These are phyloP conservation scores for Sinelater perroti DNA, from an alignment of 2,888 invertebrate species.

Conservation along the genomic window DNA sequence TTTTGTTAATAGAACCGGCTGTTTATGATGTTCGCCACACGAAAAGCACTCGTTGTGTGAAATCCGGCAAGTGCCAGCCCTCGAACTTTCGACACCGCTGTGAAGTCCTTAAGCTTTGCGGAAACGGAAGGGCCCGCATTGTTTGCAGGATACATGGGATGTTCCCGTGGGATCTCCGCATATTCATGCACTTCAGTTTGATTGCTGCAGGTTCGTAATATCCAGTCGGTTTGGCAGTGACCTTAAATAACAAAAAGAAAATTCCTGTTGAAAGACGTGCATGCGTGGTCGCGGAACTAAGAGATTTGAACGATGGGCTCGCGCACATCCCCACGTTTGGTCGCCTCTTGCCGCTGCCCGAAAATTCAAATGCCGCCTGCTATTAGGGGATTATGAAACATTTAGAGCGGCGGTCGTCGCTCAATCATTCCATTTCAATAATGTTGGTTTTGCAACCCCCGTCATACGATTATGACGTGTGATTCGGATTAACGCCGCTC, in stretches of 20 bases:
- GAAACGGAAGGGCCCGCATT: slow-evolving; percentile 50
- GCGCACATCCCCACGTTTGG: background rate
- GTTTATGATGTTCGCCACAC: slow-evolving; percentile 29
- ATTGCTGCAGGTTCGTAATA: slow-evolving; percentile 23
- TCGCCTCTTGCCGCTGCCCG: slow-evolving; percentile 3
- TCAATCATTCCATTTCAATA: slow-evolving; percentile 26
- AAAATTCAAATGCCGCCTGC: slow-evolving; percentile 22
- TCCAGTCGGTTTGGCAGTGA: background rate
- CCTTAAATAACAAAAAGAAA: too few species aligned
- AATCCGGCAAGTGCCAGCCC: slow-evolving; percentile 27
- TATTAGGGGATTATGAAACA: slow-evolving; percentile 32
- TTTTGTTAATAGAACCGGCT: background rate
- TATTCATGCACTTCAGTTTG: slow-evolving; percentile 25
- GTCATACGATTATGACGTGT: slow-evolving; percentile 28
- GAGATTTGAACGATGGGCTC: slow-evolving; percentile 2
- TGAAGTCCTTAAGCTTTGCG: slow-evolving; percentile 39
- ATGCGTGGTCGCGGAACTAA: too few species aligned
- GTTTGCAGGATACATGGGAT: slow-evolving; percentile 37
- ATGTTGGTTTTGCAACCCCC: slow-evolving; percentile 30
- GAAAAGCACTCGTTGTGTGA: slow-evolving; percentile 29
- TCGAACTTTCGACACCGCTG: slow-evolving; percentile 28
- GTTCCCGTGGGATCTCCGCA: slow-evolving; percentile 44
- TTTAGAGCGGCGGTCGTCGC: slow-evolving; percentile 30
- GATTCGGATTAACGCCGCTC: slow-evolving; percentile 20
- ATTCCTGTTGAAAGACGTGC: too few species aligned